Percentiles rank a stretch among this genome's conserved stretches.
phyloP scores from a whole-genome alignment of 2,113 vertebrate genomes.

The Microtus oregoni region DNA sequence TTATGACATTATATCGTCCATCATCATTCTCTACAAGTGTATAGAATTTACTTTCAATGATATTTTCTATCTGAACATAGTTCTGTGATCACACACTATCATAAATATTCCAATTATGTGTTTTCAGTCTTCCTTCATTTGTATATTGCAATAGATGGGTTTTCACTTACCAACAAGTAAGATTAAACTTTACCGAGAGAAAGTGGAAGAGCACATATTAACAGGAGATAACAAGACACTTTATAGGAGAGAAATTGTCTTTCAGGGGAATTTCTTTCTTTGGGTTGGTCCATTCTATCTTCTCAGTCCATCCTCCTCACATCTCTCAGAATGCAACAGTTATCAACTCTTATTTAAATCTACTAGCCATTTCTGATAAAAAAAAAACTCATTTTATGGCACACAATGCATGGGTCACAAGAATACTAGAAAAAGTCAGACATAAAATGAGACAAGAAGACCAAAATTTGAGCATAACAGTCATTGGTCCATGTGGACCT shows the following conservation, averaged over 20 bases:
- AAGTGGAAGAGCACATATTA: background rate
- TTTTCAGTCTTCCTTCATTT: background rate
- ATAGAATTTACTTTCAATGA: constrained; percentile 50
- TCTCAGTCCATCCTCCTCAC: background rate
- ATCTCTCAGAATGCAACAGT: background rate
- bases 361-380: background rate
- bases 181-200: background rate
- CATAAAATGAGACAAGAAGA: background rate
- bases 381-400: background rate
- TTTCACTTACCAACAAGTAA: background rate
- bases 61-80: background rate
- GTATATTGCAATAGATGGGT: background rate
- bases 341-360: background rate
- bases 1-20: background rate
- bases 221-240: background rate
- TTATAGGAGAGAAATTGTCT: background rate
- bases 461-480: background rate
- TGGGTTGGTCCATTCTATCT: background rate
- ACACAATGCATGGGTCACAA: background rate
- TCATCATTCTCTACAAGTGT: constrained; percentile 40
- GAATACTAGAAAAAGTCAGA: background rate
- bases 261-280: background rate
- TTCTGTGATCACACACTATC: background rate
- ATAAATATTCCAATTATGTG: constrained; percentile 38
- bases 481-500: background rate